A percentile compares a stretch with the other conserved stretches of the same genome.
These are phyloP conservation scores for Idaea aversata DNA, from an alignment of 2,888 invertebrate species.

Conservation along the genomic window DNA sequence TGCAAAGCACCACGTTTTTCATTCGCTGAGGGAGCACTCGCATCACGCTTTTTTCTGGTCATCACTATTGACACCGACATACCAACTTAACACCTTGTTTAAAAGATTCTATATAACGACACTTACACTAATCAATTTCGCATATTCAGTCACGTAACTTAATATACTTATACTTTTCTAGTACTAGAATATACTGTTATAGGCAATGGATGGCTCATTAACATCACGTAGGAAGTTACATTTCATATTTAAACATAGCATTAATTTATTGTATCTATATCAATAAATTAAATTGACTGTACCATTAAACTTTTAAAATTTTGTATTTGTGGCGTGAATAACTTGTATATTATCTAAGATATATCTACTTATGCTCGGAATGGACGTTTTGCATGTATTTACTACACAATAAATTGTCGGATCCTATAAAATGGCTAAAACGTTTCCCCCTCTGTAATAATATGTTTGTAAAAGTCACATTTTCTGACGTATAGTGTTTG, in stretches of 20 bases:
- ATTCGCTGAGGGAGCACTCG: conserved; percentile 3
- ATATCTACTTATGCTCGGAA: too few relatives aligned
- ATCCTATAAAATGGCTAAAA: background rate
- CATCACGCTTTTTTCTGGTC: background rate
- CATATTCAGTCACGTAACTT: too few relatives aligned
- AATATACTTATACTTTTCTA: too few relatives aligned
- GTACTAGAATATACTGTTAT: too few relatives aligned
- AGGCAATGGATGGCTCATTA: too few relatives aligned
- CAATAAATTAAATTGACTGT: background rate
- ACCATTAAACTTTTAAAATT: background rate
- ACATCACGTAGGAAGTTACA: too few relatives aligned
- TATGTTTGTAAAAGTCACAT: conserved; percentile 14
- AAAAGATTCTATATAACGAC: too few relatives aligned
- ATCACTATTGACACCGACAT: background rate
- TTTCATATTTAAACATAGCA: too few relatives aligned
- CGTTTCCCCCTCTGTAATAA: conserved; percentile 4
- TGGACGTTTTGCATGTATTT: background rate
- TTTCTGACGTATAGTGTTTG: conserved; percentile 28
- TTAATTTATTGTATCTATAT: background rate
- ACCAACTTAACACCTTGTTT: background rate
- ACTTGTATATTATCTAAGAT: too few relatives aligned
- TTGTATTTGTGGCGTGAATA: too few relatives aligned
- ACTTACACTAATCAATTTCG: too few relatives aligned
- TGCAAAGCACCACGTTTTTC: conserved; percentile 5
- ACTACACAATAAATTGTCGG: background rate